phyloP scores from a whole-genome alignment of 2,113 vertebrate genomes.

The Cavia aperea region DNA sequence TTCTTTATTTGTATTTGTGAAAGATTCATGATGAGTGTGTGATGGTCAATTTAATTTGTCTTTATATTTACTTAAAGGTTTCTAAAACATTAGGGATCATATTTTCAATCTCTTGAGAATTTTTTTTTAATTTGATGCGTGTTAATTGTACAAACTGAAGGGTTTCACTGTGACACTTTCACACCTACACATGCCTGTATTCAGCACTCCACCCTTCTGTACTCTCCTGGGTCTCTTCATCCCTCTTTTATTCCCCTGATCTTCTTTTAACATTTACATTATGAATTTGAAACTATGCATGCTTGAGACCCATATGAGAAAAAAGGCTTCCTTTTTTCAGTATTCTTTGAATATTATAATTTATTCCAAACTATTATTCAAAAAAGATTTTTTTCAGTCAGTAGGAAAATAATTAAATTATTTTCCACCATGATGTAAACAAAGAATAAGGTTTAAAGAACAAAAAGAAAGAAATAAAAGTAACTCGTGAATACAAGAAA shows the following conservation, averaged over 20 bases:
- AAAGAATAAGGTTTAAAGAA: too few relatives aligned
- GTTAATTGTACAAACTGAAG: background rate
- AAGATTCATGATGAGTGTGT: background rate
- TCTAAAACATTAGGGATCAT: background rate
- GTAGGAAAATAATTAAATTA: too few relatives aligned
- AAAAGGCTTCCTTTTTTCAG: background rate
- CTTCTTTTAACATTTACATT: background rate
- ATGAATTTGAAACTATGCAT: background rate
- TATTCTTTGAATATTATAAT: background rate
- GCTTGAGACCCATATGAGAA: background rate
- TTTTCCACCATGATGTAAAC: too few relatives aligned
- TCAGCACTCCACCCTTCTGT: background rate
- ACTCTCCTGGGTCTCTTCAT: background rate
- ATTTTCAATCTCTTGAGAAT: background rate
- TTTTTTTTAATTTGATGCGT: background rate
- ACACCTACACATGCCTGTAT: background rate
- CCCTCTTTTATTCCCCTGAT: too few relatives aligned
- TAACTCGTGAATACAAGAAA: too few relatives aligned
- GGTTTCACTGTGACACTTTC: background rate
- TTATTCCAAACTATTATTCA: background rate
- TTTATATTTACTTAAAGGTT: background rate
- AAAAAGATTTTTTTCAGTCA: background rate
- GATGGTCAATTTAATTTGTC: background rate
- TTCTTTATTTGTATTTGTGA: background rate
- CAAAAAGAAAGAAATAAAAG: too few relatives aligned